Conservation (phyloP, 30 jellyfish, hydroid and myxozoan genomes). For the Phacellophora camtschatica region DNA sequence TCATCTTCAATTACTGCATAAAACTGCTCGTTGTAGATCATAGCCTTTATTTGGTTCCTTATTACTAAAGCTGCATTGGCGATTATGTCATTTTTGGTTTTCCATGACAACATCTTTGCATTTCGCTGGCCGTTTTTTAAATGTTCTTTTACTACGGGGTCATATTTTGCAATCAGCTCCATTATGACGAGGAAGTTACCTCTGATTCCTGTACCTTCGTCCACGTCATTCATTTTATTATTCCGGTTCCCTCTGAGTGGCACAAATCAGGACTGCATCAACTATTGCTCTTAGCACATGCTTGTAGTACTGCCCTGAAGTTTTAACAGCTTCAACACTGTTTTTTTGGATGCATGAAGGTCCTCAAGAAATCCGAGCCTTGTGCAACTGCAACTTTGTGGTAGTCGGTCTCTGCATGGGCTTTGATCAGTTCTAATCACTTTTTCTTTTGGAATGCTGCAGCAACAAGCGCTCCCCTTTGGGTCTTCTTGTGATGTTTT, state of each 20-base stretch:
- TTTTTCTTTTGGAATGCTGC: slow-evolving; percentile 5
- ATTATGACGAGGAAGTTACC: slow-evolving; percentile 51
- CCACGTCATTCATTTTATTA: slow-evolving; percentile 45
- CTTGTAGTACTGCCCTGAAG: slow-evolving; percentile 39
- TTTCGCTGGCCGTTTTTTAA: slow-evolving; percentile 45
- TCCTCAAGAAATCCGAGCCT: slow-evolving; percentile 42
- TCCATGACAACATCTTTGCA: slow-evolving; percentile 55
- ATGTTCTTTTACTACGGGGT: slow-evolving; percentile 34
- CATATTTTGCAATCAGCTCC: slow-evolving; percentile 52
- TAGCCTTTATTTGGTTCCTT: slow-evolving; percentile 29
- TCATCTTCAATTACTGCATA: slow-evolving; percentile 47
- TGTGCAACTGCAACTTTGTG: slow-evolving; percentile 47
- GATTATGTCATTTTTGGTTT: slow-evolving; percentile 33
- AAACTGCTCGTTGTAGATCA: slow-evolving; percentile 17
- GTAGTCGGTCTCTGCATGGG: slow-evolving; percentile 38
- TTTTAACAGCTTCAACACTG: slow-evolving; percentile 40
- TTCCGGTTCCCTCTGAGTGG: slow-evolving; percentile 45
- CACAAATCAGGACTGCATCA: slow-evolving; percentile 55
- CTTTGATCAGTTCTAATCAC: slow-evolving; percentile 27
- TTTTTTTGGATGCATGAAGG: slow-evolving; percentile 9
- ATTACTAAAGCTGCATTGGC: slow-evolving; percentile 48
- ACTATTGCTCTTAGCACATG: slow-evolving; percentile 37
- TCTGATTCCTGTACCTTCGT: slow-evolving; percentile 31
- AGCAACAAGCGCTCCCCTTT: slow-evolving; percentile 9
- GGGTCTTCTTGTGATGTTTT: slow-evolving; percentile 12